A percentile compares a stretch with the other conserved stretches of the same genome.
These are phyloP conservation scores for Smittia sp. DNA, from an alignment of 2,888 invertebrate genomes.

Conservation along the genomic window DNA sequence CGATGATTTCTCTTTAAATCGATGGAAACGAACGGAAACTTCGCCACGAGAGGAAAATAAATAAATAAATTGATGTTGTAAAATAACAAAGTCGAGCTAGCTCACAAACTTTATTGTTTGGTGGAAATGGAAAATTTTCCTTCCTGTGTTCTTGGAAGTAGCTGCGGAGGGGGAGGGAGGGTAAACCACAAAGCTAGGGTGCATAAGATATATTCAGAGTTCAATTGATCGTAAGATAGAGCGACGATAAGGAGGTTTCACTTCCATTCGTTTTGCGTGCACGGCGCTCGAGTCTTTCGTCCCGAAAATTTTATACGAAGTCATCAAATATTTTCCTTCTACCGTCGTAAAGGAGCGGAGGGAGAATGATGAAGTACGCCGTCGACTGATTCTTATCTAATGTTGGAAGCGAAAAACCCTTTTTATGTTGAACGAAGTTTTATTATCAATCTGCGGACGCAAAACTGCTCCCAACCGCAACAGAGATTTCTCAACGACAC, in stretches of 20 bases:
- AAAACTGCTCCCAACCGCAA: slow-evolving; percentile 5
- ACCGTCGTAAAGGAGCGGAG: not conserved
- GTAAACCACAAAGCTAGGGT: slow-evolving; percentile 9
- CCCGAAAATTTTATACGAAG: slow-evolving; percentile 14
- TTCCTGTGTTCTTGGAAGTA: slow-evolving; percentile 3
- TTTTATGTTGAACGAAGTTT: slow-evolving; percentile 35
- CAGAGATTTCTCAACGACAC: not conserved
- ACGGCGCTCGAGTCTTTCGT: slow-evolving; percentile 20
- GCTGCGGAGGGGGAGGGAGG: not conserved
- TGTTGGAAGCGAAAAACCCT: slow-evolving; percentile 22
- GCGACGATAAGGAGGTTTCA: slow-evolving; percentile 23
- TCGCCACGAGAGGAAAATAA: not conserved
- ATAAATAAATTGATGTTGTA: slow-evolving; percentile 39
- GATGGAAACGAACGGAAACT: slow-evolving; percentile 8
- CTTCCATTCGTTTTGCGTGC: slow-evolving; percentile 30
- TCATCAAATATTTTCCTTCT: slow-evolving; percentile 33
- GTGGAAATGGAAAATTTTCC: slow-evolving; percentile 14
- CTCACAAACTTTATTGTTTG: slow-evolving; percentile 3
- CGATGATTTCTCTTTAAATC: slow-evolving; percentile 32
- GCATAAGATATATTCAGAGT: slow-evolving; percentile 39
- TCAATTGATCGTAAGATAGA: slow-evolving; percentile 41
- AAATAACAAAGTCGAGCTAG: slow-evolving; percentile 19
- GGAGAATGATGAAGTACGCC: slow-evolving; percentile 14
- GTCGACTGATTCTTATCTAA: slow-evolving; percentile 34
- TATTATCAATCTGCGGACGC: slow-evolving; percentile 39